phyloP scores from a whole-genome alignment of 2,113 vertebrate genomes.

The Hippocampus comes region DNA sequence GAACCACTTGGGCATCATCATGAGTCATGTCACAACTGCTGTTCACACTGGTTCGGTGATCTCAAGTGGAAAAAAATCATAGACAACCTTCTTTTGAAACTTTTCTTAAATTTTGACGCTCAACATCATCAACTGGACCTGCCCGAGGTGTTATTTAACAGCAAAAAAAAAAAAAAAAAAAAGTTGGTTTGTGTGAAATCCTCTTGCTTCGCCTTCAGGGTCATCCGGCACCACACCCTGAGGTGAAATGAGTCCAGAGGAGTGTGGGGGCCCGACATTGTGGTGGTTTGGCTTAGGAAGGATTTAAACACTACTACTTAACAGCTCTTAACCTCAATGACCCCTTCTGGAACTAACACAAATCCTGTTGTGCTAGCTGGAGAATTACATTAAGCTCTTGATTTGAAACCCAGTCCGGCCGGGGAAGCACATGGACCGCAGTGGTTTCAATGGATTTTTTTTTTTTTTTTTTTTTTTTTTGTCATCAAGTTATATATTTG shows the following conservation, averaged over 20 bases:
- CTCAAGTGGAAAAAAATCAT: too few species aligned
- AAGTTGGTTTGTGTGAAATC: neutral
- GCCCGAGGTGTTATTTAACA: neutral
- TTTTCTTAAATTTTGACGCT: too few species aligned
- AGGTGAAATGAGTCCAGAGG: constrained; percentile 54
- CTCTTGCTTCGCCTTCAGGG: constrained; percentile 15
- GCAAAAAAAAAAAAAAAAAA: constrained; percentile 8
- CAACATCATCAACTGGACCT: too few species aligned
- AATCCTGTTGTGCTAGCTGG: constrained; percentile 67
- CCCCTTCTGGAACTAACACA: constrained; percentile 63
- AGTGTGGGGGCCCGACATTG: constrained; percentile 34
- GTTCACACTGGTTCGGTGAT: too few species aligned
- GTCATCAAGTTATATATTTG: constrained; percentile 13
- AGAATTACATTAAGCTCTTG: constrained; percentile 67
- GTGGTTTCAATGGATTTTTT: constrained; percentile 44
- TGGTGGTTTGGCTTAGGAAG: constrained; percentile 50
- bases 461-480: neutral
- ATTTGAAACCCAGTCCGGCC: constrained; percentile 50
- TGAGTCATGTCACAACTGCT: too few species aligned
- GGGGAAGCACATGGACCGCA: constrained; percentile 53
- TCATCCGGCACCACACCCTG: constrained; percentile 23
- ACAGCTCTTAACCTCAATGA: constrained; percentile 65
- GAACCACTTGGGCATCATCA: too few species aligned
- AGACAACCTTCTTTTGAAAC: too few species aligned
- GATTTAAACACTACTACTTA: constrained; percentile 74